phyloP scores from a whole-genome alignment of 2,797 vertebrate species.

The Coracias cyanogaster region DNA sequence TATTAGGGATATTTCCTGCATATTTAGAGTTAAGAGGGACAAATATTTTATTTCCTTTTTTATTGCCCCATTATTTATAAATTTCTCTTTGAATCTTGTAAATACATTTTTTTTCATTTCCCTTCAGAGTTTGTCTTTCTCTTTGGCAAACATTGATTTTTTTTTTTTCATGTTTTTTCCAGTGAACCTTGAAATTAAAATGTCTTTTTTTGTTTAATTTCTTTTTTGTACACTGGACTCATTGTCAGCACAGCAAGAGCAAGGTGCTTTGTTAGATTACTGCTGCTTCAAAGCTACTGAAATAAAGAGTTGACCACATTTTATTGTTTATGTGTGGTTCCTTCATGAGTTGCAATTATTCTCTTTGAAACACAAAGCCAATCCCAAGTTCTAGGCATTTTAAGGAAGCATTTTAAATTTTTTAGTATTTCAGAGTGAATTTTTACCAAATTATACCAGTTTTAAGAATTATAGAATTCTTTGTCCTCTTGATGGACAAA shows the following conservation, averaged over 20 bases:
- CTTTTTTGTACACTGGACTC: conserved; percentile 50
- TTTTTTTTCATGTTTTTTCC: conserved; percentile 57
- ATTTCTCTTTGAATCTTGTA: conserved; percentile 60
- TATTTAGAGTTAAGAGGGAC: conserved; percentile 36
- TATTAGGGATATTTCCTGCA: not conserved
- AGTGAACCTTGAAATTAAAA: conserved; percentile 79
- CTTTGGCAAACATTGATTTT: conserved; percentile 72
- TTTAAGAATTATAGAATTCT: not conserved
- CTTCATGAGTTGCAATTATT: not conserved
- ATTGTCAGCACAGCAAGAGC: conserved; percentile 46
- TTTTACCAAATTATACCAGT: not conserved
- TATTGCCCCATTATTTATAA: conserved; percentile 51
- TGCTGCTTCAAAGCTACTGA: conserved; percentile 55
- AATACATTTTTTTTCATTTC: conserved; percentile 52
- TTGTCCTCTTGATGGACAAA: not conserved
- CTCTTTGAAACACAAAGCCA: conserved; percentile 18
- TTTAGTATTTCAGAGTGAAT: not conserved
- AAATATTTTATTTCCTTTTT: conserved; percentile 40
- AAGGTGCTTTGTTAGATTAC: conserved; percentile 59
- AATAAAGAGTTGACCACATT: conserved; percentile 46
- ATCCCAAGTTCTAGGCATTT: not conserved
- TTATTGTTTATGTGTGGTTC: not conserved
- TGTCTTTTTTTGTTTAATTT: conserved; percentile 64
- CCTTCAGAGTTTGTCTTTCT: conserved; percentile 71
- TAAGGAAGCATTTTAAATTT: not conserved